phyloP scores from a whole-genome alignment of 2,113 vertebrate genomes.

The Chaenocephalus aceratus region DNA sequence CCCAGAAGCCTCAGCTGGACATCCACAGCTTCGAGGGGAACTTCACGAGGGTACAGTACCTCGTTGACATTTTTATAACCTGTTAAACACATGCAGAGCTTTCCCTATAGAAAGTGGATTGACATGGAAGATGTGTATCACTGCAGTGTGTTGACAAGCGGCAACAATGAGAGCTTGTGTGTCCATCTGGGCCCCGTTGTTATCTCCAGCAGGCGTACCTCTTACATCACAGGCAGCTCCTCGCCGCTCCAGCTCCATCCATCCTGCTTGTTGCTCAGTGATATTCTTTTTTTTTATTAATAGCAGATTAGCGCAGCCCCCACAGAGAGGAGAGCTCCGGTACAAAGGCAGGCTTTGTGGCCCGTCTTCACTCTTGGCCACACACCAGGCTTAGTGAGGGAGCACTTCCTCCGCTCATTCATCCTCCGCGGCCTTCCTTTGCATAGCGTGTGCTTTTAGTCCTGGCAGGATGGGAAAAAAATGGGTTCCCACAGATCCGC shows the following conservation, averaged over 20 bases:
- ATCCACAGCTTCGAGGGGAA: slow-evolving; percentile 99
- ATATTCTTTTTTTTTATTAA: slow-evolving; percentile 78
- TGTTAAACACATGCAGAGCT: slow-evolving; percentile 52
- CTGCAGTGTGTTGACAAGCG: slow-evolving; percentile 51
- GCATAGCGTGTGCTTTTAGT: slow-evolving; percentile 80
- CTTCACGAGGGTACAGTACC: slow-evolving; percentile 92
- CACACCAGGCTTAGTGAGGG: slow-evolving; percentile 86
- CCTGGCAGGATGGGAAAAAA: slow-evolving; percentile 70
- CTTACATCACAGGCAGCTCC: slow-evolving; percentile 73
- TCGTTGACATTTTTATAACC: slow-evolving; percentile 59
- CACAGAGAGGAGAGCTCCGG: slow-evolving; percentile 72
- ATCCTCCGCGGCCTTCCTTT: slow-evolving; percentile 80
- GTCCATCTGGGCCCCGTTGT: slow-evolving; percentile 56
- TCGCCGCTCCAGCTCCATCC: slow-evolving; percentile 50
- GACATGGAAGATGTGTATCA: slow-evolving; percentile 60
- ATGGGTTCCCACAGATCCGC: slow-evolving; percentile 81
- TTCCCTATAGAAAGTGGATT: slow-evolving; percentile 25
- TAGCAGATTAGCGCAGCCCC: slow-evolving; percentile 84
- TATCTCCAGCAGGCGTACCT: slow-evolving; percentile 55
- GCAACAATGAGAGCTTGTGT: slow-evolving; percentile 64
- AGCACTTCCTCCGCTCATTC: slow-evolving; percentile 86
- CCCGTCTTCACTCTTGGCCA: slow-evolving; percentile 84
- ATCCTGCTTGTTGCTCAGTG: slow-evolving; percentile 68
- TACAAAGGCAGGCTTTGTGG: slow-evolving; percentile 86
- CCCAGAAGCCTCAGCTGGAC: slow-evolving; percentile 96